phyloP scores from a whole-genome alignment of 1,140 invertebrate species.

The Zaprionus capensis region DNA sequence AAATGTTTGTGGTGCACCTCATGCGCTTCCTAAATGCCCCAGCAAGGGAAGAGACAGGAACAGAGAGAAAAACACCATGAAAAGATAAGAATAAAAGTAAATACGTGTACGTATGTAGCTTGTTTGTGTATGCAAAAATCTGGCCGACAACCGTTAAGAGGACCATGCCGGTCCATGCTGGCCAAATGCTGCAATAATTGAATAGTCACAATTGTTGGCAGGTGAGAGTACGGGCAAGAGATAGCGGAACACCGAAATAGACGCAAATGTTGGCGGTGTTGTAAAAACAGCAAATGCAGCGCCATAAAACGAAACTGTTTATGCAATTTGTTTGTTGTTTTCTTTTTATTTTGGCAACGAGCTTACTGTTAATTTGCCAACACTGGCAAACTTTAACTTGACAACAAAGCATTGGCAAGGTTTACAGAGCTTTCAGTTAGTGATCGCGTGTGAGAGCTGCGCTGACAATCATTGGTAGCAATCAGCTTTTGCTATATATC shows the following conservation, averaged over 20 bases:
- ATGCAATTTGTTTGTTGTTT: background rate
- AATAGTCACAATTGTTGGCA: slow-evolving; percentile 61
- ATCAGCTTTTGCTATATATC: background rate
- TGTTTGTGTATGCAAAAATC: slow-evolving; percentile 58
- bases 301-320: background rate
- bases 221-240: background rate
- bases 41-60: slow-evolving; percentile 21
- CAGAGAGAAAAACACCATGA: slow-evolving; percentile 16
- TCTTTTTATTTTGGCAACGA: background rate
- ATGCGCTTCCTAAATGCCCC: slow-evolving; percentile 86
- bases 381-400: background rate
- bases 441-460: background rate
- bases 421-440: background rate
- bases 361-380: background rate
- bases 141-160: slow-evolving; percentile 37
- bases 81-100: slow-evolving; percentile 43
- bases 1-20: slow-evolving; percentile 91
- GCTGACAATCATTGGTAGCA: background rate
- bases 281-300: background rate
- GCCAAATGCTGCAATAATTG: slow-evolving; percentile 70
- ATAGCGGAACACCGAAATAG: background rate
- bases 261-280: background rate
- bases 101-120: slow-evolving; percentile 25
- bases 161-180: slow-evolving; percentile 38
- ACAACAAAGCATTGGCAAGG: background rate